A percentile compares a stretch with the other conserved stretches of the same genome.
These are phyloP conservation scores for Callyntrura sp. DNA, from an alignment of 2,888 invertebrate genomes.

Conservation along the genomic window DNA sequence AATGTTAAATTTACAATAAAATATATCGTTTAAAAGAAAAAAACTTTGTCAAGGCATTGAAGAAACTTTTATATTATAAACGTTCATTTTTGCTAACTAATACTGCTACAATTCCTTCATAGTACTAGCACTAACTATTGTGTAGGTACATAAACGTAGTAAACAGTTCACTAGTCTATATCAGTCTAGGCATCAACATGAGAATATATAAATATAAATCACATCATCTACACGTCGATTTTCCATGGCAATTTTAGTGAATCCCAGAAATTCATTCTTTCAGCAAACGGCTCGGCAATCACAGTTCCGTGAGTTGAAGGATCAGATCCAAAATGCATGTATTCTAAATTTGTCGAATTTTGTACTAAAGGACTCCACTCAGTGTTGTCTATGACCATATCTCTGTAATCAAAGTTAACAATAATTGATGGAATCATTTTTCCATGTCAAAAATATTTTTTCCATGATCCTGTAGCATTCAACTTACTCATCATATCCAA, in stretches of 20 bases:
- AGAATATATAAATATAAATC: background rate
- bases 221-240: conserved; percentile 33
- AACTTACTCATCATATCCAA: conserved; percentile 78
- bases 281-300: conserved; percentile 78
- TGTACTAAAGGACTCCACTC: conserved; percentile 62
- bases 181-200: conserved; percentile 30
- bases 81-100: too few species aligned
- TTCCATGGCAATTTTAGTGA: conserved; percentile 79
- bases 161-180: background rate
- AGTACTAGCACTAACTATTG: too few species aligned
- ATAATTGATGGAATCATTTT: too few species aligned
- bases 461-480: background rate
- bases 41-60: too few species aligned
- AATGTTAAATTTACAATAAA: too few species aligned
- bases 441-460: too few species aligned
- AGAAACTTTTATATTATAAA: too few species aligned
- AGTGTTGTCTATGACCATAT: conserved; percentile 51
- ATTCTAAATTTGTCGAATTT: conserved; percentile 56
- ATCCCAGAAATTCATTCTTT: conserved; percentile 80
- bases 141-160: background rate
- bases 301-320: conserved; percentile 14
- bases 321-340: conserved; percentile 74
- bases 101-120: too few species aligned
- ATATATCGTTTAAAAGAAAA: too few species aligned
- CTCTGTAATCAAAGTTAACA: background rate